Conservation (phyloP, 1,140 invertebrate species). For the Periplaneta americana region DNA sequence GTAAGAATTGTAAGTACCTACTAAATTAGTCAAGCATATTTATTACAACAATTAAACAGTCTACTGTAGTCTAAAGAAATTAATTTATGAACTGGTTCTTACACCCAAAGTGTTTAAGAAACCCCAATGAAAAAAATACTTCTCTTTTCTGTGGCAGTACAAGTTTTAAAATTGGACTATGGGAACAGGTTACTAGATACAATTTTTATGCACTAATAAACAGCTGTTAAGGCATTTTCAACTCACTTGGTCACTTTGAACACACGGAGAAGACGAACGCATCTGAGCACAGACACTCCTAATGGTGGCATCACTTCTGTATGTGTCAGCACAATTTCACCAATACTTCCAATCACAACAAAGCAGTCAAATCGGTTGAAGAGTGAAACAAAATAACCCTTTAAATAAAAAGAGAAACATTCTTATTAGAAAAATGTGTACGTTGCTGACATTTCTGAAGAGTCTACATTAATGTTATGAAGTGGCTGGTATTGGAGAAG, state of each 20-base stretch:
- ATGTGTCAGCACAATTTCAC: slow-evolving; percentile 86
- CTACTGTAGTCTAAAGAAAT: no score
- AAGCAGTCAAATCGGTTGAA: slow-evolving; percentile 97
- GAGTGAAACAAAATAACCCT: slow-evolving; percentile 95
- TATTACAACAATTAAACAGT: no score
- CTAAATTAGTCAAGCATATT: no score
- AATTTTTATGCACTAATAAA: neutral
- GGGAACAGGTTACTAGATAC: neutral
- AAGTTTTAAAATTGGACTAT: neutral
- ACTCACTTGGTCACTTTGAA: slow-evolving; percentile 95
- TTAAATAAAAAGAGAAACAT: slow-evolving; percentile 30
- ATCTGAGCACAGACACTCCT: slow-evolving; percentile 93
- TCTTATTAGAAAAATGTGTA: no score
- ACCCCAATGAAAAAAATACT: no score
- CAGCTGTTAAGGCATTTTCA: neutral
- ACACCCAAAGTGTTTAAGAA: no score
- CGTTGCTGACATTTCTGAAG: no score
- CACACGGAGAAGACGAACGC: slow-evolving; percentile 90
- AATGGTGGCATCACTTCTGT: slow-evolving; percentile 82
- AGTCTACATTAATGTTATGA: no score
- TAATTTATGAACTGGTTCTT: no score
- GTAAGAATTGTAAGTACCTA: no score
- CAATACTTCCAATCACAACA: slow-evolving; percentile 94
- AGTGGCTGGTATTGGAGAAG: no score
- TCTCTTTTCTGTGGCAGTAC: no score